phyloP scores from a whole-genome alignment of 2,113 vertebrate genomes.

The Trogon melanurus region DNA sequence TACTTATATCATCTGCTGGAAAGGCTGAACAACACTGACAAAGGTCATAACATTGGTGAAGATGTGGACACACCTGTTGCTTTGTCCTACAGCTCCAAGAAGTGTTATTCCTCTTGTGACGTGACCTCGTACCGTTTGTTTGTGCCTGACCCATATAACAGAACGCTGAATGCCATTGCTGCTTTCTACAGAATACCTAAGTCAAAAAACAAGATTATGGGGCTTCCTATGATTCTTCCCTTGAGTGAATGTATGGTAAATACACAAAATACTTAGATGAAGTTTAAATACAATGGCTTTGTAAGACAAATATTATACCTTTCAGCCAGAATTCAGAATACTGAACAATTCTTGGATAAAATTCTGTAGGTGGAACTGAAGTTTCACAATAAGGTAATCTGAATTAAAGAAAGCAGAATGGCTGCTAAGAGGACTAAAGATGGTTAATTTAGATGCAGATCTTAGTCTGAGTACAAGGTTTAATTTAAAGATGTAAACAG shows the following conservation, averaged over 20 bases:
- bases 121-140: background rate
- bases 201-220: background rate
- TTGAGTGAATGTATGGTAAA: background rate
- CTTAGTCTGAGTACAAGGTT: background rate
- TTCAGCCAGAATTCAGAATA: background rate
- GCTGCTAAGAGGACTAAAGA: background rate
- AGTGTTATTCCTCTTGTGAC: background rate
- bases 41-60: background rate
- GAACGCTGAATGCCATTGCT: background rate
- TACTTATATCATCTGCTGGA: background rate
- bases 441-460: background rate
- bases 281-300: background rate
- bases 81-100: background rate
- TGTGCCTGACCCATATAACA: background rate
- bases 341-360: background rate
- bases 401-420: background rate
- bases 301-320: background rate
- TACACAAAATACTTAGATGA: background rate
- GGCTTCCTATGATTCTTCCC: background rate
- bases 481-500: constrained; percentile 17
- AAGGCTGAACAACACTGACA: background rate
- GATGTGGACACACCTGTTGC: background rate
- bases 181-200: background rate
- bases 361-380: background rate
- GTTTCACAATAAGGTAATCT: background rate